Conservation (phyloP, 2,113 vertebrate genomes). For the Neodon shergylaensis region DNA sequence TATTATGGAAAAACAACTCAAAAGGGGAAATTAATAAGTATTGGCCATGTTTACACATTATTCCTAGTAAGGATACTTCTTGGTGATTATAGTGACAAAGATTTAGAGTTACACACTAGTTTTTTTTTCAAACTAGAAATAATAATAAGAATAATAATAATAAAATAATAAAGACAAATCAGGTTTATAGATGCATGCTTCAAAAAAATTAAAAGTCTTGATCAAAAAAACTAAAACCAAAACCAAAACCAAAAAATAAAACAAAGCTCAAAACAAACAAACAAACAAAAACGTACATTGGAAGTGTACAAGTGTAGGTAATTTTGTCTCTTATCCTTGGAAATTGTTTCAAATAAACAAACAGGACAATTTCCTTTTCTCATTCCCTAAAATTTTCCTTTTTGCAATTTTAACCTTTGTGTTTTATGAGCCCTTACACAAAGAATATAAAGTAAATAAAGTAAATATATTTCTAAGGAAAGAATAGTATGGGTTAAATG, state of each 20-base stretch:
- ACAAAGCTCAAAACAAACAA: not conserved
- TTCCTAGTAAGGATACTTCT: not conserved
- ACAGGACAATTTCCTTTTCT: not conserved
- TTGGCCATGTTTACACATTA: not conserved
- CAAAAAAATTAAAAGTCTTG: not conserved
- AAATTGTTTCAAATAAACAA: conserved; percentile 33
- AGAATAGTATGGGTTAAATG: not conserved
- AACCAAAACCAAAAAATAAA: not conserved
- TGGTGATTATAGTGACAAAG: not conserved
- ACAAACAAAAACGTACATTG: not conserved
- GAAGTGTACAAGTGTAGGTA: not conserved
- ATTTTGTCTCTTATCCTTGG: not conserved
- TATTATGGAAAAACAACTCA: not conserved
- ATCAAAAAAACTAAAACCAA: not conserved
- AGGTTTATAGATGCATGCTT: not conserved
- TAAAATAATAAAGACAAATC: not conserved
- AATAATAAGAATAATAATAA: conserved; percentile 40
- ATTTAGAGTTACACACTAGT: not conserved
- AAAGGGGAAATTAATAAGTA: not conserved
- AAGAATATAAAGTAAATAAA: not conserved
- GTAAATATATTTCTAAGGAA: not conserved
- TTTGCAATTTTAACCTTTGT: not conserved
- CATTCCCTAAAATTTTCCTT: conserved; percentile 45
- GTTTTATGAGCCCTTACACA: not conserved
- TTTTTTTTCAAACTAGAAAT: not conserved